phyloP scores from a whole-genome alignment of 64 coral and sea anemone species.

The Pachyseris speciosa region DNA sequence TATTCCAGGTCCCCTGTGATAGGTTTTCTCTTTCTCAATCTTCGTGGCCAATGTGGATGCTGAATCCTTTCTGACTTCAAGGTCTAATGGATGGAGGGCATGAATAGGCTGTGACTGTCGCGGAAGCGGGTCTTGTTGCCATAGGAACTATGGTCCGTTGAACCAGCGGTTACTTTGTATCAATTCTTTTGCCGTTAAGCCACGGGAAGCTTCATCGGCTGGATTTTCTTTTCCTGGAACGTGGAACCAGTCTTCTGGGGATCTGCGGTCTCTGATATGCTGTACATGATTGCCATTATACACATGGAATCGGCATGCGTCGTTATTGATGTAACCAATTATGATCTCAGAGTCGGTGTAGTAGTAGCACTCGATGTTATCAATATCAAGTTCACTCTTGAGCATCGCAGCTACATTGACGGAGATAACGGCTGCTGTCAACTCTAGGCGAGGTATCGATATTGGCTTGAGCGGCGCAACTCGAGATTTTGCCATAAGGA shows the following conservation, averaged over 20 bases:
- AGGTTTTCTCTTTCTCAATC: neutral
- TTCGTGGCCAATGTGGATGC: neutral
- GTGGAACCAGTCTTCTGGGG: constrained; percentile 10
- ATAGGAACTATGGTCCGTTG: constrained; percentile 41
- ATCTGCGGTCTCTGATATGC: constrained; percentile 45
- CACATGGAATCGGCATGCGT: constrained; percentile 31
- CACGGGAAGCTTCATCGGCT: constrained; percentile 44
- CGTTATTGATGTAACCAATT: constrained; percentile 43
- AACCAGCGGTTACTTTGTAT: constrained; percentile 32
- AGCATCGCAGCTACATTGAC: constrained; percentile 46
- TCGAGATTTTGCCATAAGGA: constrained; percentile 50
- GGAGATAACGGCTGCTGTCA: constrained; percentile 55
- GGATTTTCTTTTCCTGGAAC: constrained; percentile 56
- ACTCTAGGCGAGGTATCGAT: constrained; percentile 60
- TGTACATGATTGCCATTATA: constrained; percentile 43
- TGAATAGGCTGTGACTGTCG: neutral
- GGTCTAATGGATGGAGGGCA: neutral
- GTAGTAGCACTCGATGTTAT: neutral
- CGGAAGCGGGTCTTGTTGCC: neutral
- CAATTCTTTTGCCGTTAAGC: constrained; percentile 9
- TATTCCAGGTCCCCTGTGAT: neutral
- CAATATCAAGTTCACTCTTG: constrained; percentile 43
- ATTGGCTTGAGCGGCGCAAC: constrained; percentile 36
- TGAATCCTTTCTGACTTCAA: constrained; percentile 31
- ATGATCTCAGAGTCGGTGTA: constrained; percentile 32